Conservation (phyloP, 92 coral and sea anemone species). For the Zoanthus gigantus region DNA sequence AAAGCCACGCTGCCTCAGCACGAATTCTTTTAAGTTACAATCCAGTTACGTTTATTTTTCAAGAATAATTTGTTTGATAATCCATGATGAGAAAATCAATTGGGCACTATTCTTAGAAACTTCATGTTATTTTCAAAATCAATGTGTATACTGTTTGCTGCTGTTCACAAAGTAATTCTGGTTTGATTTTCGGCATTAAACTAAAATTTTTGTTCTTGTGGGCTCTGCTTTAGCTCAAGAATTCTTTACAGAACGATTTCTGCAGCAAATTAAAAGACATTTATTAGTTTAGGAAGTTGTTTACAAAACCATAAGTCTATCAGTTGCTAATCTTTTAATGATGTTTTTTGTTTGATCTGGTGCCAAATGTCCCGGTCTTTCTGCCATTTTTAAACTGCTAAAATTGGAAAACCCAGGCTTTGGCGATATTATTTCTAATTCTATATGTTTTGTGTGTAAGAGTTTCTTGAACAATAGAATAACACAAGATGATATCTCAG, state of each 20-base stretch:
- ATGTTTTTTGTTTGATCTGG: conserved; percentile 4
- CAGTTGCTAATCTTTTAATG: neutral
- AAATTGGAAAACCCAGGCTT: neutral
- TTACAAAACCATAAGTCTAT: conserved; percentile 22
- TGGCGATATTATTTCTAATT: neutral
- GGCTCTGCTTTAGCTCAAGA: no score
- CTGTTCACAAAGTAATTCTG: no score
- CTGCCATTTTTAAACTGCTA: neutral
- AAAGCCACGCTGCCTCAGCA: no score
- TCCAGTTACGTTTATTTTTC: no score
- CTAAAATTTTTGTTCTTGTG: no score
- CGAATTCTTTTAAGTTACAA: no score
- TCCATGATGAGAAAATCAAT: no score
- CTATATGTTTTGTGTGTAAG: neutral
- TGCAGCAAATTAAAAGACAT: conserved; percentile 1
- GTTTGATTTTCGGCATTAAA: no score
- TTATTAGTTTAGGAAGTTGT: conserved; percentile 34
- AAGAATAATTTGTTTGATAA: no score
- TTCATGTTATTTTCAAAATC: no score
- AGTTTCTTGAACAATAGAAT: neutral
- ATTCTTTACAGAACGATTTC: neutral
- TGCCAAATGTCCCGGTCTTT: neutral
- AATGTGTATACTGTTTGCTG: no score
- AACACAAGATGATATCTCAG: neutral
- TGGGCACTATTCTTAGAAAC: no score